These are phyloP conservation scores for Laticauda laticaudata DNA, from an alignment of 2,113 vertebrate species.

Conservation along the genomic window DNA sequence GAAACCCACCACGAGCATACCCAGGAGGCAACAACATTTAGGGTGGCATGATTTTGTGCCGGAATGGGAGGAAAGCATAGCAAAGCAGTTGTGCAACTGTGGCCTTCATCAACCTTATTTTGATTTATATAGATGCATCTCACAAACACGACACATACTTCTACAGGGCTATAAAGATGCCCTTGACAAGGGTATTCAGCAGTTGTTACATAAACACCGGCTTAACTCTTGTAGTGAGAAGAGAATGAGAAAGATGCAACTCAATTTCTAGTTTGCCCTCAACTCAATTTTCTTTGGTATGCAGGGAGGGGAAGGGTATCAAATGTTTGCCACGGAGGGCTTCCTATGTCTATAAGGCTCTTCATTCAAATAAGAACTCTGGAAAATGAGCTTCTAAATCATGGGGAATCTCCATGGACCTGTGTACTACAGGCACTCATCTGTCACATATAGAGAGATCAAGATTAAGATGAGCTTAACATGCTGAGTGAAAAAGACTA, in stretches of 20 bases:
- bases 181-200: background rate
- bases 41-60: no score
- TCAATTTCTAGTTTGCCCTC: background rate
- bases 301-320: no score
- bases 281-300: background rate
- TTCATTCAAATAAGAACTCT: background rate
- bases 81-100: no score
- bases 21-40: no score
- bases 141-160: no score
- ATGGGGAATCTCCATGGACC: background rate
- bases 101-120: no score
- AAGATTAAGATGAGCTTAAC: background rate
- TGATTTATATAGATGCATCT: no score
- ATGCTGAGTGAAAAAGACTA: background rate
- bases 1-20: no score
- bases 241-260: background rate
- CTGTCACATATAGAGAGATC: background rate
- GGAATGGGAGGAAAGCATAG: no score
- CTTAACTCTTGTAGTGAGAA: background rate
- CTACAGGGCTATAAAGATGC: no score
- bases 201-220: background rate
- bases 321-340: background rate
- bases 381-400: background rate
- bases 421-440: background rate
- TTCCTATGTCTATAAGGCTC: background rate